Evolutionary conservation across 2,113 vertebrate species (phyloP), one percentile per base, ranked within the genome.

Genomic region (Sorex araneus): DNA sequence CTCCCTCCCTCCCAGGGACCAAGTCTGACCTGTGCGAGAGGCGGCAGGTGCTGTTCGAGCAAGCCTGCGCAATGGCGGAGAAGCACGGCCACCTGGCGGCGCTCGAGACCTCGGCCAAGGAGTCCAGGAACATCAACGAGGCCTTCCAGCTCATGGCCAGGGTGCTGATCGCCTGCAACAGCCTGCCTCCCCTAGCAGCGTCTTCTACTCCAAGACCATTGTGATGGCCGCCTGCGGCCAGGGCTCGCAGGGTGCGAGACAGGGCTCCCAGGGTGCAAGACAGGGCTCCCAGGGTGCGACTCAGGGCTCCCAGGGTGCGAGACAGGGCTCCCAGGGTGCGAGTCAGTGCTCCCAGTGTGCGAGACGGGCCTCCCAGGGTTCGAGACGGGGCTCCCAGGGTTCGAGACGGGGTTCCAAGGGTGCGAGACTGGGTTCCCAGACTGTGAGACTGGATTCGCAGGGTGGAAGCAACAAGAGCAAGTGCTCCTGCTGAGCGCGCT

Each of bases 31-130:
- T 99, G 2, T 97, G 98, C 93, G 93, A 98, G 2, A 97, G 98
- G 78, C 98, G 99, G 0, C 97, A 98, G 1, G 99, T 99, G 28
- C 96, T 94, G 11, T 99, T 99, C 78, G 98, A 99, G 90, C 98
- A 99, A 0, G 99, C 99, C 34, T 99, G 99, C 95, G 97, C 97
- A 0, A 94, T 99, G 89, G 98, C 99, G 0, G 98, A 99, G 92
- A 98, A 99, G 23, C 88, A 97, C 0, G 98, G 98, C 19, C 97
- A 99, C 66, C 95, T 99, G 0, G 99, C 99, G 3, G 99, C 99
- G 0, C 69, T 99, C 96, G 99, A 99, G 95, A 99, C 99, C 0
- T 99, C 99, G 0, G 99, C 99, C 66, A 98, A 99, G 83, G 98
- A 99, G 94, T 97, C 98, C 36, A 97, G 97, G 84, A 99, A 99